Base-by-base conservation (phyloP, 2,888 invertebrate genomes). In the Drosophila lutescens region DNA sequence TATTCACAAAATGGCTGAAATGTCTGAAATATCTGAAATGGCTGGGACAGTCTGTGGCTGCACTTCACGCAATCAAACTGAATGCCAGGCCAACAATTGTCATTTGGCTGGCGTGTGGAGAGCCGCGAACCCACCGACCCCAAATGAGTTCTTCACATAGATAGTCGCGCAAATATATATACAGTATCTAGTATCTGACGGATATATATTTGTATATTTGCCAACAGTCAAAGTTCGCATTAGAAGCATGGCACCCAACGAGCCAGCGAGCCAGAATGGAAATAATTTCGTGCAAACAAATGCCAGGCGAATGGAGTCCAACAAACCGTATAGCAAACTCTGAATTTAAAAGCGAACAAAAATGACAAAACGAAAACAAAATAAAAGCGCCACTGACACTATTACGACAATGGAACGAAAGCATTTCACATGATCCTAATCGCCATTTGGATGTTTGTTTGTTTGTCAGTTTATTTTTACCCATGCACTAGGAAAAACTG, bases 201-300 rank as follows among this genome's bases (percentile, higher is more conserved):
- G 20, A 34, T 36, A 43, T 20, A 17, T 43, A 43, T 20, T 30
- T 30, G 12, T 43, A 26, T 49, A 57, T 56, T 44, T 59, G 46
- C 55, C 20, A 40, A 12, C 68, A 86, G 88, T 83, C 86, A 86
- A 86, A 88, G 78, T 75, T 88, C 80, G 57, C 80, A 80, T 88
- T 88, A 69, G 54, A n/a, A 38, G 44, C 44, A 20, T 34, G 50
- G 41, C 56, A 30, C 38, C 53, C 34, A 54, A 46, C 38, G 12
- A 49, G 30, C 57, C 57, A 57, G n/a, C 38, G 56, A 51, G 73
- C 15, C 51, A 30, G 47, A 57, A 58, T 56, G 44, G 26, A 65
- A 56, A 73, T 56, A 44, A 57, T 47, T 67, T 67, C 62, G 70
- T 44, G 67, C 66, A 71, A 53, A 50, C 43, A 63, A 70, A 63